These are phyloP conservation scores for Notarius lentiginosus DNA, from an alignment of 2,113 vertebrate genomes.

Conservation along the genomic window DNA sequence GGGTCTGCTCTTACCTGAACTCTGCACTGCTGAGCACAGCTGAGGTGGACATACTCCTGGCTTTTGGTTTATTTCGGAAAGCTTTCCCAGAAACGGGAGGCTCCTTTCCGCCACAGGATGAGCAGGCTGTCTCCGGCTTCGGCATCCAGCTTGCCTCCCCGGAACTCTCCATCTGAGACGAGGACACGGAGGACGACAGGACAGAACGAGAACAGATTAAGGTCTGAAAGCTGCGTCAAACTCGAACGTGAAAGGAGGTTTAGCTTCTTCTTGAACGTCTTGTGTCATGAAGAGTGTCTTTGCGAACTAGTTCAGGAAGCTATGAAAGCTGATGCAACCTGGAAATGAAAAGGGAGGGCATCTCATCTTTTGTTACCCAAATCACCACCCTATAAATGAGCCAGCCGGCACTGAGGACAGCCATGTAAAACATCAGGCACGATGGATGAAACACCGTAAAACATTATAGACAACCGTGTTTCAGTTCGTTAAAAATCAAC, in stretches of 20 bases:
- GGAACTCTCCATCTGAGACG: constrained; percentile 27
- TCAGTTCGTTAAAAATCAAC: background rate
- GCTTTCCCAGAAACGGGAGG: constrained; percentile 62
- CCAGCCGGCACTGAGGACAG: background rate
- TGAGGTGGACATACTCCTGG: constrained; percentile 86
- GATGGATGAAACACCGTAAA: background rate
- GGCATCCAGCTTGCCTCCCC: constrained; percentile 14
- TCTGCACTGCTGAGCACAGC: constrained; percentile 78
- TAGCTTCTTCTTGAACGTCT: background rate
- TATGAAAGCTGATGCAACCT: background rate
- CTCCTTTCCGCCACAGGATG: constrained; percentile 75
- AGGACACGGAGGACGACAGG: background rate
- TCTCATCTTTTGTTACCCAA: background rate
- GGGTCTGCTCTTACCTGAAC: constrained; percentile 76
- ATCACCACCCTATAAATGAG: background rate
- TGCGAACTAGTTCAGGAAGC: background rate
- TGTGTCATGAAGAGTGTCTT: background rate
- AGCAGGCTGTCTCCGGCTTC: constrained; percentile 67
- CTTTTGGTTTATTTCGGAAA: constrained; percentile 77
- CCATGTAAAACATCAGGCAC: background rate
- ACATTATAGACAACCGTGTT: no score
- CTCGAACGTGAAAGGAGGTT: background rate
- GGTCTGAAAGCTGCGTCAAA: background rate
- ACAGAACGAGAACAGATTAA: background rate
- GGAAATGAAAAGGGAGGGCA: background rate